Base-by-base conservation (phyloP, 2,888 invertebrate species). In the Napeogenes sylphis region DNA sequence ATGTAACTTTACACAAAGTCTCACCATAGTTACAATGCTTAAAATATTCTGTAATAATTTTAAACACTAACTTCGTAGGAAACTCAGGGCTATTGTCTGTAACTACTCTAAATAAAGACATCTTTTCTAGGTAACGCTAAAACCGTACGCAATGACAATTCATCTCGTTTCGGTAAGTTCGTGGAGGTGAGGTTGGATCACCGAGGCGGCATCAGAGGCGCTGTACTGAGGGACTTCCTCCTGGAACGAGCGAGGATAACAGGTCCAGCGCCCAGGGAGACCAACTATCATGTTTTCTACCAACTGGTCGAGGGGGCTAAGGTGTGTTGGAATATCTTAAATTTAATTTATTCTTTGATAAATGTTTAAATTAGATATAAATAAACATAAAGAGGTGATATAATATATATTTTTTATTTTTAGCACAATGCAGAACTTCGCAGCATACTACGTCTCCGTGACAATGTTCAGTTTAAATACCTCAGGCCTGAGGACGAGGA, bases 151-250 rank as follows among this genome's bases (percentile, higher is more conserved):
- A 98, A 98, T 80, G 97, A 98, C 85, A 98, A 98, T 84, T 97
- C 97, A 13, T 96, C 96, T 47, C 93, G 98, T 10, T 98, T 98
- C 84, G 98, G 98, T n/a, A 97, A 98, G 87, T 98, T 97, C 82
- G 97, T 98, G 92, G 97, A 97, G 87, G 96, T 98, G 6, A 96
- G 97, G 78, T 94, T 98, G 80, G 97, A 98, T 87, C 93, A 93
- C 67, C 94, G 95, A 73, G 96, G 96, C 90, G 95, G 95, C 86
- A 98, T 98, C 75, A 95, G 95, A 71, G 98, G 98, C 21, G 97
- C 97, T 74, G 96, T 97, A 67, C 95, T 98, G 59, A 94, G 97
- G 78, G 97, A 98, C 84, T 98, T 97, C 81, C 90, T 98, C 59
- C 89, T 98, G 67, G 98, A 98, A 81, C 95, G 97, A 77, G 97